Percentiles rank a stretch among this genome's conserved stretches.
These are phyloP conservation scores for Tetranychus piercei DNA, from an alignment of 2,888 invertebrate genomes.

Conservation along the genomic window DNA sequence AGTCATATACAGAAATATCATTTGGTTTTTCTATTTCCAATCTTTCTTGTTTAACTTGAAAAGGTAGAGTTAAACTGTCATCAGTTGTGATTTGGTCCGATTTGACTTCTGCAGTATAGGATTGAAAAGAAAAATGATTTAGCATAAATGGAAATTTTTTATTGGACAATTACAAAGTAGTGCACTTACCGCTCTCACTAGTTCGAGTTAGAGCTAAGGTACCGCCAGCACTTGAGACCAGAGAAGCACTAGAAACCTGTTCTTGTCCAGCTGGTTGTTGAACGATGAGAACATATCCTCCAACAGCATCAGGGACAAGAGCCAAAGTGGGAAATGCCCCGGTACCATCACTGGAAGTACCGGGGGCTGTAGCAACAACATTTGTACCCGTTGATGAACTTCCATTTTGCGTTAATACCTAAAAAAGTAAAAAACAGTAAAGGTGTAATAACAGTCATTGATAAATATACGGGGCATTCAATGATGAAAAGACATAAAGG, in stretches of 20 bases:
- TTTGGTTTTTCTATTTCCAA: slow-evolving; percentile 19
- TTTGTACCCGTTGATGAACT: neutral
- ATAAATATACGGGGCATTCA: too few relatives aligned
- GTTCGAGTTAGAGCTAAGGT: neutral
- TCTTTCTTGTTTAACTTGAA: slow-evolving; percentile 20
- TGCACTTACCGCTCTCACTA: neutral
- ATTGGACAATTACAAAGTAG: neutral
- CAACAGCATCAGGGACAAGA: slow-evolving; percentile 54
- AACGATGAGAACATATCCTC: slow-evolving; percentile 66
- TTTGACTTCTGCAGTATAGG: neutral
- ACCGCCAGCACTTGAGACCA: neutral
- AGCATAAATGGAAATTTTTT: neutral
- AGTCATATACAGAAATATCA: slow-evolving; percentile 51
- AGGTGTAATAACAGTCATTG: neutral
- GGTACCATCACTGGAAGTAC: slow-evolving; percentile 19
- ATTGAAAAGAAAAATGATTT: neutral
- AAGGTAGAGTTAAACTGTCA: neutral
- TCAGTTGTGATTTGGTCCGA: neutral
- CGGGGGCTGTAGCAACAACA: slow-evolving; percentile 13
- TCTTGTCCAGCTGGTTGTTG: neutral
- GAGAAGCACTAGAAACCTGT: neutral
- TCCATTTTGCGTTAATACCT: slow-evolving; percentile 5
- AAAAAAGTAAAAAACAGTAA: neutral
- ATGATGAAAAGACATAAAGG: neutral
- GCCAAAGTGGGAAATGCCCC: slow-evolving; percentile 54